Conservation (phyloP, 2,888 invertebrate species). For the Hydroisotoma schaefferi region DNA sequence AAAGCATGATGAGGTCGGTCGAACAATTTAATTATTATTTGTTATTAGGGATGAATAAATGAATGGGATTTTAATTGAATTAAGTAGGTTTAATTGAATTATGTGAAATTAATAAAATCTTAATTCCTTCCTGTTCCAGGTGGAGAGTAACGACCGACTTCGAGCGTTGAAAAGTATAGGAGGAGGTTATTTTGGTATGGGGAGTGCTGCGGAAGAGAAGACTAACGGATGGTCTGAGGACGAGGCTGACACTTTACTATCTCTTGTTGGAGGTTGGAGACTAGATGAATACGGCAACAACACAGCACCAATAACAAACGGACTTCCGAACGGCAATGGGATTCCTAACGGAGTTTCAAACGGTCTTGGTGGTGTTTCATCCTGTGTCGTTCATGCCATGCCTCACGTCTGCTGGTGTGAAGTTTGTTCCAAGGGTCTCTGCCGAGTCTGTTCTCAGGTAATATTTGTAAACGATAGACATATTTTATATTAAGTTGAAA, state of each 20-base stretch:
- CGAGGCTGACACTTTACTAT: slow-evolving; percentile 40
- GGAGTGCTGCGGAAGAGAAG: slow-evolving; percentile 45
- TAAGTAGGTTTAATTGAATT: neutral
- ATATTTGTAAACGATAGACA: too few species aligned
- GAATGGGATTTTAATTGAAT: neutral
- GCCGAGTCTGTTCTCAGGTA: slow-evolving; percentile 47
- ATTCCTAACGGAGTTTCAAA: slow-evolving; percentile 30
- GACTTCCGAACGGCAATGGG: slow-evolving; percentile 18
- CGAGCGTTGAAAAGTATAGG: slow-evolving; percentile 13
- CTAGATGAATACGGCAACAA: slow-evolving; percentile 34
- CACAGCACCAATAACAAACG: neutral
- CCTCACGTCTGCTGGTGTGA: slow-evolving; percentile 48
- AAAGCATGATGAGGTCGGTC: too few species aligned
- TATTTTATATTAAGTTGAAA: neutral
- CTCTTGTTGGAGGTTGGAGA: slow-evolving; percentile 45
- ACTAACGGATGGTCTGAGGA: slow-evolving; percentile 43
- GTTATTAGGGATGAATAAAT: neutral
- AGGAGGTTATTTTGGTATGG: slow-evolving; percentile 36
- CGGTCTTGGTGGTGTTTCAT: slow-evolving; percentile 25
- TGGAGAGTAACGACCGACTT: slow-evolving; percentile 19
- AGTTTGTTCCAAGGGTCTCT: slow-evolving; percentile 47
- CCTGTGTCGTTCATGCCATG: slow-evolving; percentile 47
- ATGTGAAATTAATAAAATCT: neutral
- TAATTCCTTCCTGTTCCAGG: slow-evolving; percentile 13
- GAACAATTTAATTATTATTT: too few species aligned